A percentile compares a stretch with the other conserved stretches of the same genome.
Conservation (phyloP, 1,140 invertebrate species). For the Bombus vancouverensis region DNA sequence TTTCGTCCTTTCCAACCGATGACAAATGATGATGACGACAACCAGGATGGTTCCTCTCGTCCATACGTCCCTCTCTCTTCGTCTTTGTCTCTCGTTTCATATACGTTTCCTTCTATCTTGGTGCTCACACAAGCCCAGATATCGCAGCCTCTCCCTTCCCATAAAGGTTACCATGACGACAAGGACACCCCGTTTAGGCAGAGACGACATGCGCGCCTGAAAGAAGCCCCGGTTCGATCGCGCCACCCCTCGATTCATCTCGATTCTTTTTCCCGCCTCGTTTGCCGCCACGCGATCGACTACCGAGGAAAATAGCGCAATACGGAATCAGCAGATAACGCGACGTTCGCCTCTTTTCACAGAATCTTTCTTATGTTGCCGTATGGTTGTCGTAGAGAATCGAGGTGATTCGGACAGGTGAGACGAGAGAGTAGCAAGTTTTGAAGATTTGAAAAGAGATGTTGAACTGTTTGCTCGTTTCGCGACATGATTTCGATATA, state of each 20-base stretch:
- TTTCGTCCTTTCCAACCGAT: slow-evolving; percentile 24
- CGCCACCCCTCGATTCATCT: slow-evolving; percentile 48
- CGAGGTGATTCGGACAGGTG: too few species aligned
- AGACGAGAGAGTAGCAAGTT: too few species aligned
- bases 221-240: slow-evolving; percentile 57
- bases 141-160: slow-evolving; percentile 24
- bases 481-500: too few species aligned
- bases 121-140: not conserved
- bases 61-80: not conserved
- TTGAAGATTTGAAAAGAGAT: too few species aligned
- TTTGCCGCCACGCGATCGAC: slow-evolving; percentile 36
- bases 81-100: not conserved
- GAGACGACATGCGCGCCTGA: slow-evolving; percentile 59
- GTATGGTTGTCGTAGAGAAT: not conserved
- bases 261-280: slow-evolving; percentile 54
- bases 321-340: slow-evolving; percentile 24
- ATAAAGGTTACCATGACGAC: slow-evolving; percentile 59
- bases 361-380: not conserved
- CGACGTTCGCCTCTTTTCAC: not conserved
- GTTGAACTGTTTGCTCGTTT: too few species aligned
- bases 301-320: slow-evolving; percentile 28
- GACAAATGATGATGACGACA: slow-evolving; percentile 54
- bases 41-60: not conserved
- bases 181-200: slow-evolving; percentile 61
- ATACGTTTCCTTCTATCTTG: not conserved